Evolutionary conservation across 2,888 invertebrate species (phyloP).

Genomic region (Zootermopsis nevadensis): DNA sequence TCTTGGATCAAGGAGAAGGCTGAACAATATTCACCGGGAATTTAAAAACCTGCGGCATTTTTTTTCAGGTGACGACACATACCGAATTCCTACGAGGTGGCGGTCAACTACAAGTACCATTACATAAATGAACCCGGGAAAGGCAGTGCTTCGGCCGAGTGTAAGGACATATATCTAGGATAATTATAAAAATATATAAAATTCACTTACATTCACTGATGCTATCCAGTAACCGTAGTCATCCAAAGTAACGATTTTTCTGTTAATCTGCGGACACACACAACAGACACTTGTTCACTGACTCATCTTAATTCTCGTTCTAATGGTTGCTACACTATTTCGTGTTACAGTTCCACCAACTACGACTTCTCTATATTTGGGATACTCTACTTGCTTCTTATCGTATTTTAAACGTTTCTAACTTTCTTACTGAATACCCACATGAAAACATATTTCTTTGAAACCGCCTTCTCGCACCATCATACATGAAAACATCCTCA

Average conservation of each 20-base stretch:
- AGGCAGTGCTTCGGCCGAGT: neutral
- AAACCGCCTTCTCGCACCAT: neutral
- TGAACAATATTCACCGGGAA: neutral
- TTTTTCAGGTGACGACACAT: neutral
- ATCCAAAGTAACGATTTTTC: neutral
- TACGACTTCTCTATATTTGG: neutral
- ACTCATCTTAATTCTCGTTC: neutral
- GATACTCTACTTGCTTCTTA: neutral
- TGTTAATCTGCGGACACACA: constrained; percentile 3
- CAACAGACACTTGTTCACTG: constrained; percentile 2
- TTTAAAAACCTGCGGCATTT: constrained; percentile 16
- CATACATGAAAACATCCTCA: neutral
- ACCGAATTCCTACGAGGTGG: constrained; percentile 1
- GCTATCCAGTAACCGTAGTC: neutral
- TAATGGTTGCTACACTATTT: constrained; percentile 10
- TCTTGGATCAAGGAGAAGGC: neutral
- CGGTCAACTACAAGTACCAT: neutral
- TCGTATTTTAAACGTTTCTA: neutral
- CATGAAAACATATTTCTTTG: neutral
- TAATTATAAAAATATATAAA: neutral
- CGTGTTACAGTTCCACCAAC: constrained; percentile 16
- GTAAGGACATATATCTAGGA: neutral
- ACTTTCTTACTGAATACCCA: neutral
- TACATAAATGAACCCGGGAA: constrained; percentile 20
- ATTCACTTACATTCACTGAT: neutral